Base-by-base conservation (phyloP, 2,113 vertebrate genomes). In the Ranitomeya imitator region DNA sequence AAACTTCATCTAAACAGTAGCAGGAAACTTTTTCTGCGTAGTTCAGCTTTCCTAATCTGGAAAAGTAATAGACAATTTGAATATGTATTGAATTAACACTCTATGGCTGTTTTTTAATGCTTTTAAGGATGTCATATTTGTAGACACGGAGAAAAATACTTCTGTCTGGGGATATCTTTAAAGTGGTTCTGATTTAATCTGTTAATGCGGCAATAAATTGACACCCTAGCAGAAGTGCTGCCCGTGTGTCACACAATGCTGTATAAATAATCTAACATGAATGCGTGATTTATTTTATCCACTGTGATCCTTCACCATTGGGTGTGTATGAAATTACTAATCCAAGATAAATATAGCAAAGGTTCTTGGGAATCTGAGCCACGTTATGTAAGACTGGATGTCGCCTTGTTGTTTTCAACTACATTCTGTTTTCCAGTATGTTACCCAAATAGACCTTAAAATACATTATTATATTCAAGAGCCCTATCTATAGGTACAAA, bases 291-390 rank as follows among this genome's bases (percentile, higher is more conserved):
- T 83, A 54, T 87, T 80, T 59, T 65, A 63, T 81, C 6, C 63
- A 60, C 65, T 54, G 18, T 81, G 86, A 87, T 78, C 86, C 67
- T 80, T 76, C 23, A 86, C 76, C 84, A 26, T 5, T 63, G 26
- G 79, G 79, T 71, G 52, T 87, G 26, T 79, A 60, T 87, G 51
- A 79, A 73, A 13, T 81, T 12, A 19, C 11, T 59, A 71, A 52
- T 82, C 86, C 86, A 88, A 83, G 37, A 82, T 31, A 81, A 87
- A 87, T 87, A 81, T 61, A 80, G 86, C 52, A 69, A 59, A 63
- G 8, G 19, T 81, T 82, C 37, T 69, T 59, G 16, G 60, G 79
- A 87, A 73, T 60, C 69, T 26, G 85, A 87, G 77, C 78, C 63
- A 54, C 12, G 54, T 69, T 82, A 82, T 73, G 78, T 60, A 73